Evolutionary conservation across 1,140 invertebrate genomes (phyloP), one percentile per base, ranked within the genome.

Genomic region (Lerema accius): DNA sequence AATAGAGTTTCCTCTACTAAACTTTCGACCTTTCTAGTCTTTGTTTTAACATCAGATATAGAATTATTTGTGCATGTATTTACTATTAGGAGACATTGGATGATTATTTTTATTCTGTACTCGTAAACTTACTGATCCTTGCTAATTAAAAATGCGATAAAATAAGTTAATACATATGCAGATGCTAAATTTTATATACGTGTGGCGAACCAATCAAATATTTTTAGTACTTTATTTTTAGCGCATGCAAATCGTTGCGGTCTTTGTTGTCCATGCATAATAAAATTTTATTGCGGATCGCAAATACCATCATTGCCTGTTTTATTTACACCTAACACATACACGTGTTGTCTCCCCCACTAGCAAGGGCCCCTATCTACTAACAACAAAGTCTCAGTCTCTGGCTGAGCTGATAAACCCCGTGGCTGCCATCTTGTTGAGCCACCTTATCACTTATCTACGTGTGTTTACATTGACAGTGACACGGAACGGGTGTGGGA

Each of bases 381-480:
- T 13, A 45, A 56, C 53, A 45, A 45, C 53, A 56, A 60, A 68
- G 68, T 67, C n/a, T 23, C 2, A 23, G 19, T 5, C 53, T 58
- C 75, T n/a, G n/a, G n/a, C n/a, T n/a, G n/a, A 73, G 66, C 37
- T 53, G 77, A 80, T 80, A 77, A 80, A 67, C 65, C 61, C 65
- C 58, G 53, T 28, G 64, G 69, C 72, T 67, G 68, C 70, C 73
- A 80, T 80, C 75, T 77, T 76, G 63, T 80, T 67, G 67, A 70
- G 64, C 63, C 69, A 65, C 63, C 60, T 60, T 72, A 77, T 77
- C 72, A 65, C 32, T 80, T 78, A 78, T 78, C 75, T 65, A 32
- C 50, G 63, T 71, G 62, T 80, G 70, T 80, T 80, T 80, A 77
- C 72, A 71, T 63, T 69, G 63, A 77, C 72, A 71, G 60, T 69